These are phyloP conservation scores for Melopsittacus undulatus DNA, from an alignment of 2,797 vertebrate species.

Conservation along the genomic window DNA sequence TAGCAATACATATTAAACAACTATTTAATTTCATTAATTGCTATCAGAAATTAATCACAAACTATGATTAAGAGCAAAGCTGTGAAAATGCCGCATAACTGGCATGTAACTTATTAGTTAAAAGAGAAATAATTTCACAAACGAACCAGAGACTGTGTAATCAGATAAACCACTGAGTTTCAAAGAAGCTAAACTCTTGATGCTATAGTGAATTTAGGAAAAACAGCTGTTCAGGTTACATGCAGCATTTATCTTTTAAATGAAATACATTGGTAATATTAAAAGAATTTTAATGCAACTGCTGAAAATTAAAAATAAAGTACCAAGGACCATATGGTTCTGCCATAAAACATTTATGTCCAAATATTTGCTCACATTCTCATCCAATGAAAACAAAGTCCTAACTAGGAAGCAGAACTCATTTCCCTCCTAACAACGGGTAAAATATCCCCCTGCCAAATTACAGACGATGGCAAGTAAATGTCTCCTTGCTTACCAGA, in stretches of 20 bases:
- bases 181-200: background rate
- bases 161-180: background rate
- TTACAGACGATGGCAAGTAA: conserved; percentile 1
- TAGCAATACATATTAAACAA: background rate
- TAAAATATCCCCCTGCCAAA: conserved; percentile 37
- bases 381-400: conserved; percentile 58
- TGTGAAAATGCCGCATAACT: background rate
- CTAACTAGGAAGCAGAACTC: conserved; percentile 47
- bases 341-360: conserved; percentile 63
- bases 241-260: conserved; percentile 42
- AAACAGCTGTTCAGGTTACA: conserved; percentile 39
- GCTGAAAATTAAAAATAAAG: conserved; percentile 63
- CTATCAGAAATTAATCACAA: conserved; percentile 24
- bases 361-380: conserved; percentile 65
- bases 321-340: conserved; percentile 54
- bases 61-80: background rate
- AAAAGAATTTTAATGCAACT: conserved; percentile 53
- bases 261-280: conserved; percentile 46
- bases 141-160: background rate
- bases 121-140: background rate
- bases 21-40: background rate
- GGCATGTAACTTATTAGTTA: background rate
- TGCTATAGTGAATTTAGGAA: background rate
- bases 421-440: conserved; percentile 31
- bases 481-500: background rate